Evolutionary conservation across 2,113 vertebrate genomes (phyloP).

Genomic region (Burhinus bistriatus): DNA sequence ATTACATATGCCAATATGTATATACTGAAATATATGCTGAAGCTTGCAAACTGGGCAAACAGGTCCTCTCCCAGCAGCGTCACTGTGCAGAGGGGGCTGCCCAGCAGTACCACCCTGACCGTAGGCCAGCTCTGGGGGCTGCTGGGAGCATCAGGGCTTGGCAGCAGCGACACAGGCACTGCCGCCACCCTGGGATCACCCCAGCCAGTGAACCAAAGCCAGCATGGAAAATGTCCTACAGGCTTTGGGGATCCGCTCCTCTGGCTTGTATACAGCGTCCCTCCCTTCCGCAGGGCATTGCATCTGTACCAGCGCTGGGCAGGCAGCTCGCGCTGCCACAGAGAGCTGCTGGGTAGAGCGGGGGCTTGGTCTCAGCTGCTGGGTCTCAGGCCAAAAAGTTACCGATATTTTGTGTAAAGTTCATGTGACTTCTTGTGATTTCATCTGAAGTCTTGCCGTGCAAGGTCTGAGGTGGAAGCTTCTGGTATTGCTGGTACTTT

Average conservation of each 20-base stretch:
- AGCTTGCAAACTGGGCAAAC: background rate
- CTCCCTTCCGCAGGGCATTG: background rate
- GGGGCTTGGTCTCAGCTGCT: background rate
- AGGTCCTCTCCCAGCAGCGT: background rate
- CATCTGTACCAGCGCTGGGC: rapidly evolving
- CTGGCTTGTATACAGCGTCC: rapidly evolving
- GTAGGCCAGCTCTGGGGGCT: background rate
- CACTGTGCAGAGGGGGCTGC: background rate
- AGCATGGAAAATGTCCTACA: background rate
- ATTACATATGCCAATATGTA: background rate
- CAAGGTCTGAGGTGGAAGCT: background rate
- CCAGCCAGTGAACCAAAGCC: background rate
- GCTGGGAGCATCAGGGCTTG: background rate
- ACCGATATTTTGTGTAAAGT: background rate
- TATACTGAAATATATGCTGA: background rate
- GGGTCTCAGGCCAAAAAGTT: background rate
- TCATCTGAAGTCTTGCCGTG: background rate
- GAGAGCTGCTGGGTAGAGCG: background rate
- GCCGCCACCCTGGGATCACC: background rate
- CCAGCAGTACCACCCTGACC: background rate
- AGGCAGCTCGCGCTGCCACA: background rate
- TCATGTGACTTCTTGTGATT: background rate
- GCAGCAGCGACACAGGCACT: background rate
- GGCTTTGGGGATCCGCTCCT: background rate
- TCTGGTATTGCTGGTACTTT: background rate